Percentiles rank a stretch among this genome's conserved stretches.
phyloP scores from a whole-genome alignment of 2,797 vertebrate species.

The Hafferia zeledoni region DNA sequence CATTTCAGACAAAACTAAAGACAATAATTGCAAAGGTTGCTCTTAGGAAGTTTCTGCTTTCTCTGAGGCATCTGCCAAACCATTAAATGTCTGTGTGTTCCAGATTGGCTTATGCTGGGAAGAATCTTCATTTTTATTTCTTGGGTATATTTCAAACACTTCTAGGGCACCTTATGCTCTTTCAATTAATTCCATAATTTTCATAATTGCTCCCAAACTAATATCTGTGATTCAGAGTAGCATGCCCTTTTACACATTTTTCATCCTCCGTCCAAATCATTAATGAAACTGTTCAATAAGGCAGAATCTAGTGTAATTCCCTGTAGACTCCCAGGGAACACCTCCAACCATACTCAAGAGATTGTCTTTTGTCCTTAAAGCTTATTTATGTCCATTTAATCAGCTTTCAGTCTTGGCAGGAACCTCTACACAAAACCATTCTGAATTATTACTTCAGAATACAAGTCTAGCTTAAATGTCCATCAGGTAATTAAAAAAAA shows the following conservation, averaged over 20 bases:
- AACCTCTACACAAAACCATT: neutral
- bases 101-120: neutral
- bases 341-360: neutral
- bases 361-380: neutral
- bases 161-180: neutral
- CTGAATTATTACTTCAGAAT: neutral
- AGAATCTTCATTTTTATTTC: neutral
- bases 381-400: neutral
- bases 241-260: neutral
- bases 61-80: neutral
- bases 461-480: neutral
- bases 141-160: neutral
- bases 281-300: neutral
- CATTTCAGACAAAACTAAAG: neutral
- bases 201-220: neutral
- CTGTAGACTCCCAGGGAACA: neutral
- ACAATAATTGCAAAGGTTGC: neutral
- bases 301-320: neutral
- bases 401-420: neutral
- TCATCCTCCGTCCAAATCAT: neutral
- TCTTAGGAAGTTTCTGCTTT: slow-evolving; percentile 7
- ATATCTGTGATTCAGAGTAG: neutral
- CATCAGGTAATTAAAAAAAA: neutral
- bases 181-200: neutral
- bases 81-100: neutral